Conservation (phyloP, 2,888 invertebrate species). For the Lasioglossum figueresi region DNA sequence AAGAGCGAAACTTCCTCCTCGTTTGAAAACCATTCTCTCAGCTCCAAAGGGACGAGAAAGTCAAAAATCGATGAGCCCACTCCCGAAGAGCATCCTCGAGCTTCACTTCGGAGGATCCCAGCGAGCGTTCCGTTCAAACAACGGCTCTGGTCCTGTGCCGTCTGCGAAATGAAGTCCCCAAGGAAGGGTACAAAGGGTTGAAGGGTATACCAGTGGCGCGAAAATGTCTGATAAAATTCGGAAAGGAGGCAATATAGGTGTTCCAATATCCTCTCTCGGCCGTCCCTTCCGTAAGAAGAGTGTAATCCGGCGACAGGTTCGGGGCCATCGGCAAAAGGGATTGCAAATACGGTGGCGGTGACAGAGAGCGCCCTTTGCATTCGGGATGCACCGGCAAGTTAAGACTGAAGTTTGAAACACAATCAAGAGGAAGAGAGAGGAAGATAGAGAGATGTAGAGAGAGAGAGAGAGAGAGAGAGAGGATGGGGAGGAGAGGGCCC, state of each 20-base stretch:
- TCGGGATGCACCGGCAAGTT: conserved; percentile 50
- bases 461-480: not conserved
- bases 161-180: conserved; percentile 7
- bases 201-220: not conserved
- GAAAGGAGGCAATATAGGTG: conserved; percentile 50
- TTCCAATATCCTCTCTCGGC: conserved; percentile 34
- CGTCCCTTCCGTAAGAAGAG: conserved; percentile 50
- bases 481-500: conserved; percentile 22
- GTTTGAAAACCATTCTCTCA: not conserved
- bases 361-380: conserved; percentile 50
- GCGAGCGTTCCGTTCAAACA: not conserved
- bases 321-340: conserved; percentile 41
- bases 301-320: conserved; percentile 42
- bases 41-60: not conserved
- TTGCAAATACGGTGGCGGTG: conserved; percentile 55
- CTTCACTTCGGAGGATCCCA: not conserved
- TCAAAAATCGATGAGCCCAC: not conserved
- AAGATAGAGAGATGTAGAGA: not conserved
- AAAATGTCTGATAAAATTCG: conserved; percentile 39
- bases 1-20: too few species aligned
- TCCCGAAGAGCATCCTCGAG: not conserved
- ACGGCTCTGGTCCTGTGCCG: not conserved
- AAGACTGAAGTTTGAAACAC: conserved; percentile 69
- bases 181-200: conserved; percentile 14
- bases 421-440: conserved; percentile 59